Percentiles rank a stretch among this genome's conserved stretches.
Conservation (phyloP, 2,797 vertebrate genomes). For the Anolis apletophallus region DNA sequence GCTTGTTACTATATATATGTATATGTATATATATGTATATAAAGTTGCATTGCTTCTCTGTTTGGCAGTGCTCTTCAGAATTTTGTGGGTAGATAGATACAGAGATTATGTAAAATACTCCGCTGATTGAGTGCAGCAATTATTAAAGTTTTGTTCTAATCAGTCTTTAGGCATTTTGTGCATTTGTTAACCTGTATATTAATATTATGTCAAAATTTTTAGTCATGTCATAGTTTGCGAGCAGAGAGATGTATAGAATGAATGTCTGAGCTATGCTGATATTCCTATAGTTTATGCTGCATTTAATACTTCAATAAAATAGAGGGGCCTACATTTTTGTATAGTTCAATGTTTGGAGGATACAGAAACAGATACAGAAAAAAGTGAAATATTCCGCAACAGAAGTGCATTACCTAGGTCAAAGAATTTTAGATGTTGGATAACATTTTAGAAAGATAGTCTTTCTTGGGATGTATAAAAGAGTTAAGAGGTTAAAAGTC, state of each 20-base stretch:
- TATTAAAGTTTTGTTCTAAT: background rate
- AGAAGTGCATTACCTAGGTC: background rate
- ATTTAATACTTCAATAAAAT: background rate
- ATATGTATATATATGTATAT: no score
- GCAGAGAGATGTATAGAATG: background rate
- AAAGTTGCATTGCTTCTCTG: fast-evolving
- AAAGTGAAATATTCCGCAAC: background rate
- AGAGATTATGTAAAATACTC: background rate
- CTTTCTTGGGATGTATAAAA: background rate
- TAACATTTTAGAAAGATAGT: background rate
- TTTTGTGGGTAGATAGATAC: background rate
- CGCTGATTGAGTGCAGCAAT: background rate
- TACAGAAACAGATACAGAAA: background rate
- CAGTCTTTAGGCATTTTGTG: background rate
- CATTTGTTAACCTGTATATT: background rate
- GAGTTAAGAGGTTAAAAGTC: background rate
- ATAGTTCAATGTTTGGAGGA: background rate
- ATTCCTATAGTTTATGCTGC: background rate
- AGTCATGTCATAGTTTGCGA: background rate
- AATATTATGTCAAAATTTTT: background rate
- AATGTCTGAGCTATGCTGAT: background rate
- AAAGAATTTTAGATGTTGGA: background rate
- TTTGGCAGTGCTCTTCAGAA: fast-evolving
- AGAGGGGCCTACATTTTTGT: no score
- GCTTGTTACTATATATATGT: no score